phyloP scores from a whole-genome alignment of 2,113 vertebrate species.

The Coracopsis vasa region DNA sequence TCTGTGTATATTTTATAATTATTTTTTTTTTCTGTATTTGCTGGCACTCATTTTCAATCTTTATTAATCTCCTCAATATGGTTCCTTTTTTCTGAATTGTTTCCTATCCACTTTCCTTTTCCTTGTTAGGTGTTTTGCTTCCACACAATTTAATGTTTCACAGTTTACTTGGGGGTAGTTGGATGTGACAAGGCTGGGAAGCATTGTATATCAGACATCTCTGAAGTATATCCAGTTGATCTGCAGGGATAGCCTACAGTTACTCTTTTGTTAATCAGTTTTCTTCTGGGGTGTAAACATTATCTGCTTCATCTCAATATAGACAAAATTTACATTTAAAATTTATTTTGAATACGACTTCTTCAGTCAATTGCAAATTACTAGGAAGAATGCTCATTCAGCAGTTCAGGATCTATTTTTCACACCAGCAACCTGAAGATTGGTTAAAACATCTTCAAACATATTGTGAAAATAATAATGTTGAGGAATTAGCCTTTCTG shows the following conservation, averaged over 20 bases:
- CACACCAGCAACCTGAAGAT: neutral
- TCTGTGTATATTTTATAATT: neutral
- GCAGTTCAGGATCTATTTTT: slow-evolving; percentile 14
- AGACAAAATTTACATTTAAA: neutral
- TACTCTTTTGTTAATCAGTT: neutral
- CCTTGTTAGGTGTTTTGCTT: neutral
- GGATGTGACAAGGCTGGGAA: neutral
- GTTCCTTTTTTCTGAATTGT: slow-evolving; percentile 7
- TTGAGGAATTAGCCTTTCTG: neutral
- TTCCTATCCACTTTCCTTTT: neutral
- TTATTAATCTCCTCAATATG: neutral
- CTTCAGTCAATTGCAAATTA: neutral
- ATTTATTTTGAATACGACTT: neutral
- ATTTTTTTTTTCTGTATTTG: neutral
- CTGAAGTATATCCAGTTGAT: neutral
- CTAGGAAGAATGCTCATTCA: neutral
- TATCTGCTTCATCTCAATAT: neutral
- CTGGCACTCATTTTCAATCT: neutral
- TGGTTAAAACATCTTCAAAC: neutral
- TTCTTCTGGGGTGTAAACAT: neutral
- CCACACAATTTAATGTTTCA: neutral
- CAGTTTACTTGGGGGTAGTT: neutral
- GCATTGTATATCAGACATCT: neutral
- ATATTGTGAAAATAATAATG: neutral
- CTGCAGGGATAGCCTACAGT: neutral